A percentile compares a stretch with the other conserved stretches of the same genome.
These are phyloP conservation scores for Polymixis lichenea DNA, from an alignment of 2,888 invertebrate species.

Conservation along the genomic window DNA sequence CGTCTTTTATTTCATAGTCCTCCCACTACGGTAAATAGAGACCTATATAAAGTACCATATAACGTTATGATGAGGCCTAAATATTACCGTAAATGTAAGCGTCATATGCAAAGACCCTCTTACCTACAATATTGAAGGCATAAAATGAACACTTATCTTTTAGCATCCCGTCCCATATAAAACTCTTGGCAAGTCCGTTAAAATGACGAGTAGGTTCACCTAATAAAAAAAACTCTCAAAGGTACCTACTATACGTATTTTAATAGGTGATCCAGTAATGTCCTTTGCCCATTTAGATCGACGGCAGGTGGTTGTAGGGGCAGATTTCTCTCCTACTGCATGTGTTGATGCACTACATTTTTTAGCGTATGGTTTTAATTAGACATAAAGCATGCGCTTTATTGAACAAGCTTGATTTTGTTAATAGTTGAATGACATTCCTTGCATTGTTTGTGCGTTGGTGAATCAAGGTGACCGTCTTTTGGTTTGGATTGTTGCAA, in stretches of 20 bases:
- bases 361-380: constrained; percentile 37
- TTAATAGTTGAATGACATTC: constrained; percentile 48
- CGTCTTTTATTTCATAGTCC: constrained; percentile 19
- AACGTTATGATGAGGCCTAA: constrained; percentile 34
- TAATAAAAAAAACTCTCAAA: constrained; percentile 64
- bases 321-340: constrained; percentile 73
- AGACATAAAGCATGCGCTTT: constrained; percentile 53
- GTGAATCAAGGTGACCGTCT: constrained; percentile 46
- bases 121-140: constrained; percentile 23
- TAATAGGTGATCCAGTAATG: constrained; percentile 72
- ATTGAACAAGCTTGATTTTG: constrained; percentile 30
- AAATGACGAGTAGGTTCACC: constrained; percentile 26
- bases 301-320: constrained; percentile 71
- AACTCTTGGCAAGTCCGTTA: constrained; percentile 13
- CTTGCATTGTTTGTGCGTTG: constrained; percentile 26
- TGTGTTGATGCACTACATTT: constrained; percentile 50
- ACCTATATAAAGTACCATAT: constrained; percentile 33
- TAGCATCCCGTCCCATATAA: constrained; percentile 41
- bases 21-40: constrained; percentile 9
- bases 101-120: constrained; percentile 18
- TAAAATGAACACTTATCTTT: constrained; percentile 32
- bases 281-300: constrained; percentile 69
- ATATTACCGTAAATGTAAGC: constrained; percentile 23
- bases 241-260: constrained; percentile 68
- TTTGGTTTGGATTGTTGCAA: constrained; percentile 25